Evolutionary conservation across 92 coral and sea anemone species (phyloP).

Genomic region (Parazoanthus swiftii): DNA sequence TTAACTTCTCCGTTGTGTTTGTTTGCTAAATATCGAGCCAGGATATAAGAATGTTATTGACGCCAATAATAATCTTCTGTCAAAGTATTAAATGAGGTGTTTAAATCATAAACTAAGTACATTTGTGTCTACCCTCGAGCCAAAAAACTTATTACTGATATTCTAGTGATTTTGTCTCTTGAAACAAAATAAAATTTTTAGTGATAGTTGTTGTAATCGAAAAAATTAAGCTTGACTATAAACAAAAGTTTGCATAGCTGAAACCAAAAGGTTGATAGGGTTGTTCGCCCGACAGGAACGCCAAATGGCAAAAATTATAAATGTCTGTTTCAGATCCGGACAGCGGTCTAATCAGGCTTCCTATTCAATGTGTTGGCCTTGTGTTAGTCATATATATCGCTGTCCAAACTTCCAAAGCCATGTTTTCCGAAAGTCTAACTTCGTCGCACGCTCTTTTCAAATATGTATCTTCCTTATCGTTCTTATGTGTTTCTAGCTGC

Average conservation of each 20-base stretch:
- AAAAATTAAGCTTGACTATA: background rate
- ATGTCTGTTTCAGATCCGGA: background rate
- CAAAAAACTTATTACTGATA: background rate
- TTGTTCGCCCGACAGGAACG: background rate
- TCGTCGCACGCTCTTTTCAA: background rate
- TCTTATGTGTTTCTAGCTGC: background rate
- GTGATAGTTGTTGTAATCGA: too few species aligned
- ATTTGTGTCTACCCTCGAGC: background rate
- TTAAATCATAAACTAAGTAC: background rate
- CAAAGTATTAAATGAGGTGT: constrained; percentile 1
- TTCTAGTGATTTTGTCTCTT: background rate
- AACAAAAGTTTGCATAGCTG: background rate
- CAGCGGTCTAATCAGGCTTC: background rate
- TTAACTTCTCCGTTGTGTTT: background rate
- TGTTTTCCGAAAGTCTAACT: background rate
- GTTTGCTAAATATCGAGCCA: background rate
- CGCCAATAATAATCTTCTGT: background rate
- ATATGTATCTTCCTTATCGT: background rate
- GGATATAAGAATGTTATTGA: background rate
- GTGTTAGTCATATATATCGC: background rate
- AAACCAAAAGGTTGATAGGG: background rate
- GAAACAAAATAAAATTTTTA: background rate
- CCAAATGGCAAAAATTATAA: background rate
- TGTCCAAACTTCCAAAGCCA: background rate
- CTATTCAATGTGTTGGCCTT: background rate